These are phyloP conservation scores for Maconellicoccus hirsutus DNA, from an alignment of 1,140 invertebrate genomes.

Conservation along the genomic window DNA sequence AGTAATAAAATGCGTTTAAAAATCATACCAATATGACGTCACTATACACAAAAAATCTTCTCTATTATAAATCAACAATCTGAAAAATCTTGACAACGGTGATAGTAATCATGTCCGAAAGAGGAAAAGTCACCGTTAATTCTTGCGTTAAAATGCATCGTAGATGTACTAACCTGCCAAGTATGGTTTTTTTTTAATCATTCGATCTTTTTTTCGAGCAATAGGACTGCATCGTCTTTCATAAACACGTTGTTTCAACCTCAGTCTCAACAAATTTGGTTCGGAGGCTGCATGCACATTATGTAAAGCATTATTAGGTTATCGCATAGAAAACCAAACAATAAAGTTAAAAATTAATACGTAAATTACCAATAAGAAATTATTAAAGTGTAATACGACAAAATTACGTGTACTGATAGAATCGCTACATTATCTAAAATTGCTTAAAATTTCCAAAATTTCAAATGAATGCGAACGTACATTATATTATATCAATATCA, in stretches of 20 bases:
- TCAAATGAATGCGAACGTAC: no score
- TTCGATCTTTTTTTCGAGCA: slow-evolving; percentile 61
- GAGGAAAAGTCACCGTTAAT: no score
- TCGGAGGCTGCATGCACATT: slow-evolving; percentile 69
- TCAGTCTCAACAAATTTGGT: slow-evolving; percentile 92
- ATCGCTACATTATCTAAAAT: no score
- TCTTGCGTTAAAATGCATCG: not conserved
- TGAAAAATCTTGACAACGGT: no score
- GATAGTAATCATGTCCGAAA: no score
- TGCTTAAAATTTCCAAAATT: no score
- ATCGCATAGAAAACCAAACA: slow-evolving; percentile 17
- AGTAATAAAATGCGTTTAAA: not conserved
- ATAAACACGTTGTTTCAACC: slow-evolving; percentile 88
- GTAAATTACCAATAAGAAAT: not conserved
- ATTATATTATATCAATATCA: no score
- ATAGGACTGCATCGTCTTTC: slow-evolving; percentile 77
- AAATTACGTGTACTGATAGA: no score
- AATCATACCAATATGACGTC: slow-evolving; percentile 3
- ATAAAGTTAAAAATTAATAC: slow-evolving; percentile 19
- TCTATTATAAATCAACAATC: no score
- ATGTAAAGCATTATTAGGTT: slow-evolving; percentile 18
- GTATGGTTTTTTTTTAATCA: slow-evolving; percentile 8
- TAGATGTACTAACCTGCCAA: not conserved
- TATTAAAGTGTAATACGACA: not conserved
- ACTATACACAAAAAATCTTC: no score